phyloP scores from a whole-genome alignment of 2,113 vertebrate species.

The Equus przewalskii region DNA sequence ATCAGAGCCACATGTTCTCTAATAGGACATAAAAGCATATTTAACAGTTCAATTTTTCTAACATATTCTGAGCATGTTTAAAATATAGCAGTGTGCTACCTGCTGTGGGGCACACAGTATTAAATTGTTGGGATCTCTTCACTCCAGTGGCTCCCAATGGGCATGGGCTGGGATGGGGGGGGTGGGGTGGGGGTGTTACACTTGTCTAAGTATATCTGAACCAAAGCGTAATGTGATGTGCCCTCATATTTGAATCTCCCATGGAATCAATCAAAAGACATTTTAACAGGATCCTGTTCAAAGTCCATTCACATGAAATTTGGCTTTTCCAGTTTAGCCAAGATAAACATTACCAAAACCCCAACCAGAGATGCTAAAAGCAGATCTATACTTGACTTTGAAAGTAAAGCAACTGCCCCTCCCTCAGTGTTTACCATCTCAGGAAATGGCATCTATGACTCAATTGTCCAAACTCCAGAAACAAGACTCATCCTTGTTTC shows the following conservation, averaged over 20 bases:
- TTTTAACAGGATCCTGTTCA: neutral
- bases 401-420: neutral
- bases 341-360: neutral
- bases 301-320: neutral
- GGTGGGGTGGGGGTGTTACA: neutral
- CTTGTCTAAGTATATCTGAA: neutral
- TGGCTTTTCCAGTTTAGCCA: neutral
- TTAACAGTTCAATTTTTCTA: neutral
- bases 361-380: neutral
- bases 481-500: neutral
- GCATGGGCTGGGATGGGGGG: too few species aligned
- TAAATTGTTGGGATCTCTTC: neutral
- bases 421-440: neutral
- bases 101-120: neutral
- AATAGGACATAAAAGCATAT: neutral
- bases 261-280: neutral
- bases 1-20: neutral
- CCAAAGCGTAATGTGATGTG: neutral
- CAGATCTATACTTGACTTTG: neutral
- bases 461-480: neutral
- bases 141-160: neutral
- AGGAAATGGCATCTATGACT: neutral
- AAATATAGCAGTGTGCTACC: neutral
- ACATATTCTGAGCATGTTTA: neutral
- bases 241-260: neutral